Evolutionary conservation across 1,140 invertebrate species (phyloP), one percentile per base, ranked within the genome.

Genomic region (Globodera ellingtonae): DNA sequence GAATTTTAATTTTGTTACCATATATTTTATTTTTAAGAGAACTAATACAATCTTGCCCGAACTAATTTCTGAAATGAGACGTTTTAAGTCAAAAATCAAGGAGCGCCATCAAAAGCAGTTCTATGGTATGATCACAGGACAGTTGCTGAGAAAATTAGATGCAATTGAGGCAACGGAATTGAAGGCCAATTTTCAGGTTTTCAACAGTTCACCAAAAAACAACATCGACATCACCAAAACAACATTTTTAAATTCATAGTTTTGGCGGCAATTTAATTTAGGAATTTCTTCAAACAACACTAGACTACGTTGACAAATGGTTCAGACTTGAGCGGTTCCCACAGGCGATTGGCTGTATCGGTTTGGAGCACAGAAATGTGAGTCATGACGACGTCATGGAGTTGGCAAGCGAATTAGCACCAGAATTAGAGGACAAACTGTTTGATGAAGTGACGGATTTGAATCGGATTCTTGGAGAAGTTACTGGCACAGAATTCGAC

Each of bases 361-460:
- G 24, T 8, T 47, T 69, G 24, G 46, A 47, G 67, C 0, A 69
- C 7, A 69, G 10, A 69, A 10, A 1, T 7, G 67, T 69, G 24
- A 1, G 10, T 0, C 46, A 75, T 44, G 24, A 10, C 0, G 74
- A 75, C 7, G 74, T 56, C 0, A 15, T 75, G 13, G 15, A 75
- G 74, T 24, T 75, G 15, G 74, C 74, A 13, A 66, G 71, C n/a
- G 50, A 75, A 59, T 18, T 75, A 4, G 74, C 74, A 6, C 74
- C 74, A 66, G 74, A 75, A 50, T 47, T 75, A 0, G 74, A 75
- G 6, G 74, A 75, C 52, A 66, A 75, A 3, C 46, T 75, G 8
- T 75, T 75, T 66, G 52, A 75, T 21, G 74, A 75, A 59, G 46
- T 75, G 18, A n/a, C 5, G 1, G 48, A 75, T 5, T 15, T 75